Percentiles rank a stretch among this genome's conserved stretches.
Evolutionary conservation across 1,140 invertebrate genomes (phyloP).

Genomic region (Bombus breviceps): DNA sequence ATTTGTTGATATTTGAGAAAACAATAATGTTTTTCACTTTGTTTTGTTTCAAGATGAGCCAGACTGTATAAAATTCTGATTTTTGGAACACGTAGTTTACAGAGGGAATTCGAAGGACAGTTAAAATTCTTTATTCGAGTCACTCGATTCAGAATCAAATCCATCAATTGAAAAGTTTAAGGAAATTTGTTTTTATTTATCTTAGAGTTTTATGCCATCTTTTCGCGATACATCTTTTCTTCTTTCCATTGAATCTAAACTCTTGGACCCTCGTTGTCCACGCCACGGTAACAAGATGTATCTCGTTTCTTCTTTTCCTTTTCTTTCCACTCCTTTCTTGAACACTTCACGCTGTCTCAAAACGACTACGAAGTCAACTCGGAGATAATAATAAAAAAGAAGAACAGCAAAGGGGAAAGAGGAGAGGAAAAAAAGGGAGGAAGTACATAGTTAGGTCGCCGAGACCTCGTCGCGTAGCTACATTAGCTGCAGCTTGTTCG

Average conservation of each 20-base stretch:
- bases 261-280: conserved; percentile 6
- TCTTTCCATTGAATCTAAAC: not conserved
- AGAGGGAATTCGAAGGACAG: too few relatives aligned
- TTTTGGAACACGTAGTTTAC: not conserved
- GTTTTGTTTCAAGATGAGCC: too few relatives aligned
- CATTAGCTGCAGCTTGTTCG: conserved; percentile 77
- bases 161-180: too few relatives aligned
- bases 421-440: not conserved
- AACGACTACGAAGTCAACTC: conserved; percentile 34
- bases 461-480: conserved; percentile 65
- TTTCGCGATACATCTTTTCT: not conserved
- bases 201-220: too few relatives aligned
- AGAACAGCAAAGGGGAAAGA: not conserved
- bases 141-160: too few relatives aligned
- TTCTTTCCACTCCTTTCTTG: not conserved
- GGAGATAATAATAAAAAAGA: conserved; percentile 41
- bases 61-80: not conserved
- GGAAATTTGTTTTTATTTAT: too few relatives aligned
- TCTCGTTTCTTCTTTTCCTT: conserved; percentile 8
- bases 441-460: conserved; percentile 32
- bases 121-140: too few relatives aligned
- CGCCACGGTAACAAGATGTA: conserved; percentile 27
- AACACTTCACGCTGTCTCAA: conserved; percentile 20
- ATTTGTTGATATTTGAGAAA: too few relatives aligned
- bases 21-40: too few relatives aligned